Conservation (phyloP, 2,113 vertebrate species). For the Mohoua ochrocephala region DNA sequence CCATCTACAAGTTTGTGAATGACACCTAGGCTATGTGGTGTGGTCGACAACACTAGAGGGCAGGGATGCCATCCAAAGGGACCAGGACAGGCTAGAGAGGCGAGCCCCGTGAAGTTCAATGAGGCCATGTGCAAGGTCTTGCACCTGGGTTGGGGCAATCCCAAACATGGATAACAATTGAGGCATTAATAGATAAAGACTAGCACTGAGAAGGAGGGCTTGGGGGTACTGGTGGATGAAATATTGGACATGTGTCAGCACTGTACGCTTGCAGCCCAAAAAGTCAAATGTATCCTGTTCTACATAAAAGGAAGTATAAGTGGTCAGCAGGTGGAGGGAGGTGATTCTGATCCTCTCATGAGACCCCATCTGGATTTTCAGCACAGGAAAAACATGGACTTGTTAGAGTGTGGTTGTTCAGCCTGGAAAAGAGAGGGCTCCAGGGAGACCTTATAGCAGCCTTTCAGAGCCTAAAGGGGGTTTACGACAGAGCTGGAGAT, state of each 20-base stretch:
- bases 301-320: background rate
- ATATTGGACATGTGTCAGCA: rapidly evolving
- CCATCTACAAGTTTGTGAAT: background rate
- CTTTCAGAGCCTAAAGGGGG: background rate
- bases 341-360: background rate
- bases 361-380: background rate
- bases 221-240: background rate
- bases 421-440: background rate
- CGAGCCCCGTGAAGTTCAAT: background rate
- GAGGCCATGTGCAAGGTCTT: background rate
- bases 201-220: background rate
- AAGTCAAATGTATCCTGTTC: background rate
- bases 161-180: background rate
- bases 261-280: background rate
- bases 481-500: background rate
- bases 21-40: background rate
- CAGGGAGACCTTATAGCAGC: rapidly evolving
- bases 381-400: background rate
- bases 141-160: background rate
- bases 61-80: background rate
- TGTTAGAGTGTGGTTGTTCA: background rate
- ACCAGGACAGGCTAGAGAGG: background rate
- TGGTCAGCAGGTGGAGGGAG: background rate
- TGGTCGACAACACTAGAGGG: rapidly evolving
- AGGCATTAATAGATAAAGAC: background rate